Evolutionary conservation across 2,113 vertebrate species (phyloP).

Genomic region (Leptodactylus fuscus): DNA sequence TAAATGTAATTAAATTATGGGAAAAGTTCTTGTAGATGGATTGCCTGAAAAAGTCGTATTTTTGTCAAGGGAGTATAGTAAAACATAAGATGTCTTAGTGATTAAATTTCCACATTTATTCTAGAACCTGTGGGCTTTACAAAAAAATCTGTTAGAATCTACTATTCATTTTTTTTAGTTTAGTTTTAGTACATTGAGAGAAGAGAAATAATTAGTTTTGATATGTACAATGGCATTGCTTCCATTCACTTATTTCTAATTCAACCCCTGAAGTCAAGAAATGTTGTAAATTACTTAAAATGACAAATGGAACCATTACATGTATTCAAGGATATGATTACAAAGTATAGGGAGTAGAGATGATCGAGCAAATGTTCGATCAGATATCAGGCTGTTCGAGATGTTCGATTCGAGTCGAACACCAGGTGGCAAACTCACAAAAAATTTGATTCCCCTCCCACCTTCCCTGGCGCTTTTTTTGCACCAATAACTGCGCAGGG

Average conservation of each 20-base stretch:
- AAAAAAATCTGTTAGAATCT: background rate
- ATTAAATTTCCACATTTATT: background rate
- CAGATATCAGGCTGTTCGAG: too few species aligned
- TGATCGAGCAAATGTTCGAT: too few species aligned
- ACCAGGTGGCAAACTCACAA: too few species aligned
- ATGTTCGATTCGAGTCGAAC: too few species aligned
- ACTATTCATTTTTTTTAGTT: too few species aligned
- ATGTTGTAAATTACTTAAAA: background rate
- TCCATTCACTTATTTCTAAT: background rate
- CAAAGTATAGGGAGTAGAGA: background rate
- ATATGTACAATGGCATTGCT: background rate
- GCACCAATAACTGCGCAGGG: too few species aligned
- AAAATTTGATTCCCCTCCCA: too few species aligned
- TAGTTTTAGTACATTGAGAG: too few species aligned
- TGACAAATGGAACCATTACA: background rate
- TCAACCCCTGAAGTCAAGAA: background rate
- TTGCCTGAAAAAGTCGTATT: background rate
- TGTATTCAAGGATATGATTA: background rate
- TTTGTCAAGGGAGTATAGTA: background rate
- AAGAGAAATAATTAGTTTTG: background rate
- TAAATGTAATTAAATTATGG: conserved; percentile 29
- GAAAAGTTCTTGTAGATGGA: background rate
- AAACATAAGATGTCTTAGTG: background rate
- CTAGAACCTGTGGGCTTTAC: too few species aligned
- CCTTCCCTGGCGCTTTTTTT: too few species aligned